Evolutionary conservation across 2,888 invertebrate species (phyloP), one percentile per base, ranked within the genome.

Genomic region (Brachypalpus laphriformis): DNA sequence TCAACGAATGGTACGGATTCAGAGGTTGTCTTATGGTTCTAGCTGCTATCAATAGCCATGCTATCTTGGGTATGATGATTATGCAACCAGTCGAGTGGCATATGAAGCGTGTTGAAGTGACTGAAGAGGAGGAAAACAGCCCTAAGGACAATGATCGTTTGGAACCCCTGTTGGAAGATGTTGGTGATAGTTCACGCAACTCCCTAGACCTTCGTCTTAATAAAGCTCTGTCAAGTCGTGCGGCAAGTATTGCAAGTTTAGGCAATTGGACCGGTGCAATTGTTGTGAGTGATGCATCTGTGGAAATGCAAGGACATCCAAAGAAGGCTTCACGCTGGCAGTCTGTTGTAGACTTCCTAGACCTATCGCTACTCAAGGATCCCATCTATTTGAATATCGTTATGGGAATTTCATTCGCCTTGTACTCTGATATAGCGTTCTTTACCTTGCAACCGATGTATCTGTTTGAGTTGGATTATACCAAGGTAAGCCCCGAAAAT

Each of bases 81-180:
- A 94, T 96, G 94, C 95, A 96, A 88, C 96, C 96, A 0, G 94
- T 95, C 0, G 94, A 95, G 89, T 95, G 95, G 95, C 95, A 96
- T 89, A 92, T 94, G 92, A 92, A 93, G 2, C 93, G 92, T 90
- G 87, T 93, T 89, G 68, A 92, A 89, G 80, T 93, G 91, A 75
- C 91, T 92, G 34, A 93, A 91, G 88, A 93, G 91, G 11, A 88
- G 2, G 2, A 88, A 82, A 0, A 88, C 14, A 25, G 25, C 25
- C 5, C 18, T 4, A 37, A 7, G 5, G 34, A 45, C n/a, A 66
- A 59, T 4, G 18, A 49, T n/a, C 80, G 63, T 6, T 20, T 68
- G 22, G 83, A 83, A 20, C 83, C 83, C 7, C 57, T 83, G 0
- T 18, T 80, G 20, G 57, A 80, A 4, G 28, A 22, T 25, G 14